phyloP scores from a whole-genome alignment of 30 jellyfish, hydroid and myxozoan genomes.

The Mastigias papua region DNA sequence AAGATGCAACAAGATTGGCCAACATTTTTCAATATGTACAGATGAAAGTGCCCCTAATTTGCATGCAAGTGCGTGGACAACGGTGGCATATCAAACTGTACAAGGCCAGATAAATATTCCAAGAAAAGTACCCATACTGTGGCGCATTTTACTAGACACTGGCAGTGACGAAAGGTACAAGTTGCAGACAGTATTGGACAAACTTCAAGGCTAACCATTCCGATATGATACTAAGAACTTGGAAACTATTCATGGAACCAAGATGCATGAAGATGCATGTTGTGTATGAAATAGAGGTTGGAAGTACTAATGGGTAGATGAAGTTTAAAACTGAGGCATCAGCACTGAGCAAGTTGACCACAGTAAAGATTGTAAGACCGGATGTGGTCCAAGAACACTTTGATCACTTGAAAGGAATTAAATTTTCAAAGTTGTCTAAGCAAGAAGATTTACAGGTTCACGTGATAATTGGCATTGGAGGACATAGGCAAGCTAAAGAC shows the following conservation, averaged over 20 bases:
- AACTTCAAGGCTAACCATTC: constrained; percentile 29
- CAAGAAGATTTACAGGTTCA: constrained; percentile 41
- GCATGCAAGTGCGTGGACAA: constrained; percentile 4
- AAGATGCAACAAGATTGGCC: constrained; percentile 1
- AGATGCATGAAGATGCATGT: constrained; percentile 24
- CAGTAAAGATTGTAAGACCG: constrained; percentile 16
- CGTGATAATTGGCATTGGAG: constrained; percentile 14
- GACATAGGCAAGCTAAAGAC: constrained; percentile 34
- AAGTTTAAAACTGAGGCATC: constrained; percentile 25
- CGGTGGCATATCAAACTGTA: constrained; percentile 56
- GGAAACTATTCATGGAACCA: constrained; percentile 40
- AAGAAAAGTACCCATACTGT: constrained; percentile 13
- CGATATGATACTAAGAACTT: constrained; percentile 36
- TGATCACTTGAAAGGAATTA: constrained; percentile 37
- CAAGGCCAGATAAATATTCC: constrained; percentile 43
- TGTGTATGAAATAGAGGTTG: constrained; percentile 23
- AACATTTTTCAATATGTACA: constrained; percentile 2
- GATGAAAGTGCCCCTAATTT: neutral
- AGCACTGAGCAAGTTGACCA: constrained; percentile 28
- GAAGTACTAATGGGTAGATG: constrained; percentile 21
- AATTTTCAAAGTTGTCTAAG: constrained; percentile 31
- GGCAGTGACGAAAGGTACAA: constrained; percentile 45
- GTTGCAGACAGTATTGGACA: constrained; percentile 30
- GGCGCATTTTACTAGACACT: constrained; percentile 49
- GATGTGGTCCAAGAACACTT: constrained; percentile 7